Base-by-base conservation (phyloP, 2,113 vertebrate species). In the Sturnus vulgaris region DNA sequence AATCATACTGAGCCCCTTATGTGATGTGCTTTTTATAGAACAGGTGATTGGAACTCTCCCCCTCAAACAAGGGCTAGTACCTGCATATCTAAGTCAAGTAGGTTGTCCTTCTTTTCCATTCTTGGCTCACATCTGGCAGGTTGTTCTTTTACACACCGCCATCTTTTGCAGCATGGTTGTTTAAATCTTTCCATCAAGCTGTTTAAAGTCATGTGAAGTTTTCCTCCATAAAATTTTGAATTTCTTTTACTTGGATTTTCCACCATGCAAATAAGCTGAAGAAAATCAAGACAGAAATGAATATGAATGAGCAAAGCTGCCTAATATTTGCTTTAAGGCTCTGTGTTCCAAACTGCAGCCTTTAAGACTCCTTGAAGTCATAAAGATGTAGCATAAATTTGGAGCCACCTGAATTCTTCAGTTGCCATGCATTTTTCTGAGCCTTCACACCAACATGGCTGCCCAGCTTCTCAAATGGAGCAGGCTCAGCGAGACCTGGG, bases 301-400 rank as follows among this genome's bases (percentile, higher is more conserved):
- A 70, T 70, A 28, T 63, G 53, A 71, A 82, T 75, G 42, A 72
- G n/a, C 12, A 49, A 73, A 70, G 25, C 9, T 65, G 11, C 20
- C 22, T 80, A 66, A 61, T 19, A 57, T 16, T 82, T 53, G 8
- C 10, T 86, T 68, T 82, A 64, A 75, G 44, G 19, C 7, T 53
- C 28, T 56, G 11, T 44, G 19, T 50, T 46, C n/a, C 25, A 57
- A 14, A 35, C 23, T 15, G 5, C 42, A 83, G 18, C 12, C 18
- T 70, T 69, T 77, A 7, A 33, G 60, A 46, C 35, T 47, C 47
- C 25, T 14, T 16, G 28, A n/a, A 78, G 7, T 16, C 31, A 12
- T 68, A 25, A 66, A 66, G 5, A 16, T 13, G 15, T 19, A 0
- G 0, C 2, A 0, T 46, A 77, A 57, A 47, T 66, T 76, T 63